Base-by-base conservation (phyloP, 2,888 invertebrate species). In the Balanococcus diminutus region DNA sequence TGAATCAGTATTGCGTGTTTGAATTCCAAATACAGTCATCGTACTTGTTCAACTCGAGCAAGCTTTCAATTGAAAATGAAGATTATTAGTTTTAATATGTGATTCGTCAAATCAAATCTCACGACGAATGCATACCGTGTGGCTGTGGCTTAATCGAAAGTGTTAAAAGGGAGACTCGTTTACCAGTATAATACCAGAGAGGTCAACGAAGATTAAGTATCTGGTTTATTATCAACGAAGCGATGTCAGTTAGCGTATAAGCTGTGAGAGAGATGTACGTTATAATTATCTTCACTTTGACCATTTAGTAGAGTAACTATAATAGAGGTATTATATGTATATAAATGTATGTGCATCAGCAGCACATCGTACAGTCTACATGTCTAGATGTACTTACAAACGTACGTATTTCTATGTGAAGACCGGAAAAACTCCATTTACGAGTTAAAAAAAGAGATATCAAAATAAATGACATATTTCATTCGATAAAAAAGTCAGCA, bases 181-280 rank as follows among this genome's bases (percentile, higher is more conserved):
- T 46, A 46, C 16, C 2, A n/a, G 46, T 25, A 61, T 61, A 61
- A 61, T 61, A 11, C 22, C 2, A 46, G 25, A 61, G 25, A 61
- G 61, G 61, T 61, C 61, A 61, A 61, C 61, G 61, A 61, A 61
- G 61, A 61, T 61, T 61, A 61, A 61, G 61, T 61, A 61, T 61
- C 61, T 61, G 22, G 61, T 61, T 61, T 61, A 61, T 61, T 61
- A 61, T 61, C 25, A 25, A 61, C 61, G 61, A 25, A 16, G 14
- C 46, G 46, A 46, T 46, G 46, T 46, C 46, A 46, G 46, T 46
- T 46, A n/a, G n/a, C 46, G 46, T 46, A 14, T 46, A 46, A 6
- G 9, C 22, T 61, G 61, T 61, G 61, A 61, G 61, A 61, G 61
- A 61, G 46, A 46, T 46, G n/a, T n/a, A n/a, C 39, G 61, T 14